Evolutionary conservation across 2,797 vertebrate species (phyloP), one percentile per base, ranked within the genome.

Genomic region (Tadarida brasiliensis): DNA sequence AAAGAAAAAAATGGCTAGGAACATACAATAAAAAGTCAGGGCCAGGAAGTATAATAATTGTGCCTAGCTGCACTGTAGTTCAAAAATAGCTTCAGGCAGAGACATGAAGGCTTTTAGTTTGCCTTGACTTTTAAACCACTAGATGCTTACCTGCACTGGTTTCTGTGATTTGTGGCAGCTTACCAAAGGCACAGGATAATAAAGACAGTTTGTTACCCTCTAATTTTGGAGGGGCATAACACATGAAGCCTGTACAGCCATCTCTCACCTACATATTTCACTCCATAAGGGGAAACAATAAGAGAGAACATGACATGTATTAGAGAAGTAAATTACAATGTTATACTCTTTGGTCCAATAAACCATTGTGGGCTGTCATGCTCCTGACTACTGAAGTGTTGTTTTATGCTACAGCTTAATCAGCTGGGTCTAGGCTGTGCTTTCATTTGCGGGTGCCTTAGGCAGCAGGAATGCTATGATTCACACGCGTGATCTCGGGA

Each of bases 311-410:
- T 98, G 98, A 97, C 98, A 94, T 4, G 51, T 98, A 98, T 98
- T 98, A 98, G 97, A 98, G 97, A 98, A 98, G 96, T 98, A 98
- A 98, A 98, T 98, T 98, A 98, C 96, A 98, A 30, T 92, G 96
- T 98, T 98, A 95, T 97, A 96, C 98, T 98, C 97, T 90, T 97
- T 91, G 97, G 98, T 96, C 97, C 92, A 98, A 97, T 98, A 98
- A 98, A 98, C 84, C 91, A 97, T 96, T 91, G 97, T 95, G 90
- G 97, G 96, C 96, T 98, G 98, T 97, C 98, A 97, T 56, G 92
- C 54, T 96, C 96, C 97, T 98, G 97, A 97, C 95, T 96, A 30
- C 96, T 88, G 98, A 97, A 96, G 83, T 97, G 97, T 68, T 98
- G 97, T 98, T 98, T 98, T 98, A 97, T 96, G 90, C 98, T 97